Percentiles rank a stretch among this genome's conserved stretches.
These are phyloP conservation scores for Phyllotreta cruciferae DNA, from an alignment of 2,888 invertebrate species.

Conservation along the genomic window DNA sequence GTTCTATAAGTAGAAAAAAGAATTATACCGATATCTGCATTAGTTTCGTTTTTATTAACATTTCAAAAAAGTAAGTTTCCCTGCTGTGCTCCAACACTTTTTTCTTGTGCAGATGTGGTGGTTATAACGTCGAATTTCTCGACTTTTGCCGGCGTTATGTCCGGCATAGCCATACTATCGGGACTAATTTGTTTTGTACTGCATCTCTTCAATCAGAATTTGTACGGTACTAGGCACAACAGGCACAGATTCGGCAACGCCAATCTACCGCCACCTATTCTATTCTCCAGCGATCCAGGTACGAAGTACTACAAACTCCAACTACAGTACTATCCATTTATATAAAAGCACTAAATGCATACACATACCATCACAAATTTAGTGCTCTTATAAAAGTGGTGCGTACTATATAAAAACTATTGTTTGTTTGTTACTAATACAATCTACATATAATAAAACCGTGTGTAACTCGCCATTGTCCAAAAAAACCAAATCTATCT, in stretches of 20 bases:
- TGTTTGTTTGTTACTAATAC: background rate
- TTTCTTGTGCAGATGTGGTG: slow-evolving; percentile 75
- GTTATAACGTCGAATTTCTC: slow-evolving; percentile 81
- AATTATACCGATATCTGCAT: no score
- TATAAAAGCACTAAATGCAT: no score
- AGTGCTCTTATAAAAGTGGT: background rate
- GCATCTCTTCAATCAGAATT: slow-evolving; percentile 78
- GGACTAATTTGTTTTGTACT: slow-evolving; percentile 89
- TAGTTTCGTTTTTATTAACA: no score
- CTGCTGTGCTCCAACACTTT: no score
- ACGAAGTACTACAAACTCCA: slow-evolving; percentile 47
- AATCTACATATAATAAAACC: background rate
- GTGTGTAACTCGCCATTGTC: no score
- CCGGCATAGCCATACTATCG: slow-evolving; percentile 85
- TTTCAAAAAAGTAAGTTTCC: no score
- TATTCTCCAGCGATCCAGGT: slow-evolving; percentile 89
- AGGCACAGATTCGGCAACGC: slow-evolving; percentile 83
- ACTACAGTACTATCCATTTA: no score
- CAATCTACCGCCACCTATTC: slow-evolving; percentile 81
- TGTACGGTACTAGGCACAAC: slow-evolving; percentile 61
- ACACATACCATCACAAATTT: no score
- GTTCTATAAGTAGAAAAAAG: no score
- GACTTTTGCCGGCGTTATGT: slow-evolving; percentile 83
- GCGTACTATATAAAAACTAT: slow-evolving; percentile 5
- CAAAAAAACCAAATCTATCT: no score